Conservation (phyloP, 2,888 invertebrate genomes). For the Brassicogethes aeneus region DNA sequence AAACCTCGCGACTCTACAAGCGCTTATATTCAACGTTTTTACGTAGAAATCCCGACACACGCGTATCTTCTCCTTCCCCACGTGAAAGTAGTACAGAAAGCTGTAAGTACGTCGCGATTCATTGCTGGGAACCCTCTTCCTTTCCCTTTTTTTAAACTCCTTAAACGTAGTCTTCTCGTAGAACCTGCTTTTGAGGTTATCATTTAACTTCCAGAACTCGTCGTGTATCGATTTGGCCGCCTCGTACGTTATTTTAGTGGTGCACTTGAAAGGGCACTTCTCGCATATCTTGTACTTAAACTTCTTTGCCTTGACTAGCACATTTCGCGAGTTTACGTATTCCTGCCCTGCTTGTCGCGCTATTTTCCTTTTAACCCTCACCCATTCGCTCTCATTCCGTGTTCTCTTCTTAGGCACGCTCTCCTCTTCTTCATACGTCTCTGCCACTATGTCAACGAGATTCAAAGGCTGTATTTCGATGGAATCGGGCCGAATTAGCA, state of each 20-base stretch:
- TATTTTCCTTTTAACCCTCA: neutral
- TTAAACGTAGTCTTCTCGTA: neutral
- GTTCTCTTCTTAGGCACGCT: too few relatives aligned
- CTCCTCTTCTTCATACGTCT: too few relatives aligned
- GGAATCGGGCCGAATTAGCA: too few relatives aligned
- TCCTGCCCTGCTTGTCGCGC: neutral
- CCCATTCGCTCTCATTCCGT: too few relatives aligned
- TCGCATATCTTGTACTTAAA: neutral
- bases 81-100: neutral
- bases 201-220: neutral
- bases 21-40: neutral
- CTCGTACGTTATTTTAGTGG: neutral
- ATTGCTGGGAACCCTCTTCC: neutral
- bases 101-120: neutral
- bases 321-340: neutral
- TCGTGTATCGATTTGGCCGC: neutral
- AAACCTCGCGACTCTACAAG: neutral
- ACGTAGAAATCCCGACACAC: neutral
- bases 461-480: too few relatives aligned
- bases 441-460: too few relatives aligned
- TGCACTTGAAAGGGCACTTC: slow-evolving; percentile 1
- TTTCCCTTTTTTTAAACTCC: neutral
- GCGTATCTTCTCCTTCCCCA: neutral
- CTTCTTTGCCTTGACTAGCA: neutral
- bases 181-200: neutral